A percentile compares a stretch with the other conserved stretches of the same genome.
phyloP scores from a whole-genome alignment of 2,888 invertebrate genomes.

The Microchrysa polita region DNA sequence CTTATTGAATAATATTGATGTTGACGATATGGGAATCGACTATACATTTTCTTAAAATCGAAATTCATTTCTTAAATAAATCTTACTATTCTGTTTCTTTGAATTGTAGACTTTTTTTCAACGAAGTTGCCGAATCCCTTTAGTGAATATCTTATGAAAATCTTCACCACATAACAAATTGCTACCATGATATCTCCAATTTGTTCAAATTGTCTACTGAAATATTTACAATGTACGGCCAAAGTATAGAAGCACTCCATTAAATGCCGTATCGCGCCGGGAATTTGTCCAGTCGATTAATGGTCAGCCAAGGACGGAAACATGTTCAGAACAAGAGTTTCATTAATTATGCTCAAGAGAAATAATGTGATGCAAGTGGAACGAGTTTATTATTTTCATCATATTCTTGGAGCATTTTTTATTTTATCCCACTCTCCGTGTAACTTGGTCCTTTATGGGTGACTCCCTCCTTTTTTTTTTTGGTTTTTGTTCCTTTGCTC shows the following conservation, averaged over 20 bases:
- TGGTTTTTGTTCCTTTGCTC: too few species aligned
- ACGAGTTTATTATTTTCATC: neutral
- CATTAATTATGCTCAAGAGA: conserved; percentile 5
- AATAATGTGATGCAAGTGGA: neutral
- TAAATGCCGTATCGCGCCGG: neutral
- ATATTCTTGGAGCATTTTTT: neutral
- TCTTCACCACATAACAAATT: neutral
- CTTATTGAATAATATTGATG: too few species aligned
- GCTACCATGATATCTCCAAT: neutral
- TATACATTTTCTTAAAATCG: too few species aligned
- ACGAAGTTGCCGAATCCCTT: too few species aligned
- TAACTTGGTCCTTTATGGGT: neutral
- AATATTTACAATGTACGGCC: neutral
- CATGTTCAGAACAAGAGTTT: neutral
- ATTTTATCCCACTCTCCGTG: neutral
- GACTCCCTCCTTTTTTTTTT: too few species aligned
- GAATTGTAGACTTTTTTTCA: too few species aligned
- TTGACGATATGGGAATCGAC: too few species aligned
- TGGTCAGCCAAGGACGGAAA: neutral
- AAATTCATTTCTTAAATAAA: too few species aligned
- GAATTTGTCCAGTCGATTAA: neutral
- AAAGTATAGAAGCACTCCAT: neutral
- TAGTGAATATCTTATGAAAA: neutral
- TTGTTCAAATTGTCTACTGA: neutral
- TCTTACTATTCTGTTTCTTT: too few species aligned